Conservation (phyloP, 2,888 invertebrate species). For the Operophtera brumata region DNA sequence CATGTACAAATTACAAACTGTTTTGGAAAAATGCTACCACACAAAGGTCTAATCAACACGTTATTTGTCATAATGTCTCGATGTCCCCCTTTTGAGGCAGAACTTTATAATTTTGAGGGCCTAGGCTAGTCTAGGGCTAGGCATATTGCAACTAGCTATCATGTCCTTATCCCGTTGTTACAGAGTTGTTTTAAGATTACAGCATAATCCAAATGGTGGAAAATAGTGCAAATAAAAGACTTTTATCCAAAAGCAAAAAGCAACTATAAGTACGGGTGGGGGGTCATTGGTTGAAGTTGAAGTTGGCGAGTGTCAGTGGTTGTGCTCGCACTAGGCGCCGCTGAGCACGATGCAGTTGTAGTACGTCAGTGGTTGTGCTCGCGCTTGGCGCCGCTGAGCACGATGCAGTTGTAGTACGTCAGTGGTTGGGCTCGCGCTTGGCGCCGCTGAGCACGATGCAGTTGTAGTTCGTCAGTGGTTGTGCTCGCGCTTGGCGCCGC, state of each 20-base stretch:
- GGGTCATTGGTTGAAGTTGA: too few relatives aligned
- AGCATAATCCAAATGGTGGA: neutral
- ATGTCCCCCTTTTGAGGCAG: neutral
- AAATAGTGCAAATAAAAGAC: neutral
- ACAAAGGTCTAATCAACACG: neutral
- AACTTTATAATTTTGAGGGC: neutral
- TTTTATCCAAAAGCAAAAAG: too few relatives aligned
- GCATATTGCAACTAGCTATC: neutral
- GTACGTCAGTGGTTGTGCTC: constrained; percentile 47
- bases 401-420: constrained; percentile 94
- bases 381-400: constrained; percentile 92
- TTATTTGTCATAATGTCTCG: neutral
- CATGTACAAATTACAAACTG: neutral
- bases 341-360: too few relatives aligned
- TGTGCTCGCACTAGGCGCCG: too few relatives aligned
- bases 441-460: too few relatives aligned
- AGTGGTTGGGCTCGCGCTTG: constrained; percentile 93
- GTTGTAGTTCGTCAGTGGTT: constrained; percentile 37
- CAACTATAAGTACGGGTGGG: too few relatives aligned
- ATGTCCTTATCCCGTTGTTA: neutral
- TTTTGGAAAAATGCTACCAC: neutral
- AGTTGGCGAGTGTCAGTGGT: too few relatives aligned
- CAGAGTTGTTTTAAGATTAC: neutral
- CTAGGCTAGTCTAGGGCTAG: neutral
- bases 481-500: constrained; percentile 87